Evolutionary conservation across 2,888 invertebrate genomes (phyloP).

Genomic region (Sinohyriopsis cumingii): DNA sequence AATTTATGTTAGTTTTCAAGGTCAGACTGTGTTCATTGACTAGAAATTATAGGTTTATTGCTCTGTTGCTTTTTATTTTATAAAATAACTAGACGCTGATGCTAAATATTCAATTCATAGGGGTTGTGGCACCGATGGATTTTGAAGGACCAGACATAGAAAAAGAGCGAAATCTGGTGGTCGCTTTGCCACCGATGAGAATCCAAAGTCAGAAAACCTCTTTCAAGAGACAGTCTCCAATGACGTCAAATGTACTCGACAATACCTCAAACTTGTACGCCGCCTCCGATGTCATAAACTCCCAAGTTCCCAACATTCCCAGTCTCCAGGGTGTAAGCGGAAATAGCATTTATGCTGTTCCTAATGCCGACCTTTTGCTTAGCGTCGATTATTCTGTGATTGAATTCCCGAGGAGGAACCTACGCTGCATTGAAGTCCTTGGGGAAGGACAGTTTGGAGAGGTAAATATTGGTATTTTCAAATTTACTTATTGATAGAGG

Average conservation of each 20-base stretch:
- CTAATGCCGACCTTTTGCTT: slow-evolving; percentile 72
- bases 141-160: too few species aligned
- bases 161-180: slow-evolving; percentile 40
- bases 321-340: slow-evolving; percentile 71
- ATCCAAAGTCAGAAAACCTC: slow-evolving; percentile 41
- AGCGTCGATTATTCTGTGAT: slow-evolving; percentile 76
- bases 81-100: too few species aligned
- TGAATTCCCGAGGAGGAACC: slow-evolving; percentile 87
- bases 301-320: slow-evolving; percentile 61
- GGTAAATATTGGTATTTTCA: slow-evolving; percentile 73
- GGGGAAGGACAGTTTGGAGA: slow-evolving; percentile 92
- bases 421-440: slow-evolving; percentile 88
- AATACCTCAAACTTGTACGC: slow-evolving; percentile 62
- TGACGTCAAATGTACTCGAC: slow-evolving; percentile 41
- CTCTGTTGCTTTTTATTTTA: too few species aligned
- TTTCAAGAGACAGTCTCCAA: slow-evolving; percentile 27
- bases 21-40: too few species aligned
- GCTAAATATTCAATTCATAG: too few species aligned
- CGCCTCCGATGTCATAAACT: slow-evolving; percentile 60
- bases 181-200: slow-evolving; percentile 54
- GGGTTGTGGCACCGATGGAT: too few species aligned
- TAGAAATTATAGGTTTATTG: too few species aligned
- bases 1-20: too few species aligned
- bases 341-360: slow-evolving; percentile 74
- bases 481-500: too few species aligned